Evolutionary conservation across 2,113 vertebrate genomes (phyloP), one percentile per base, ranked within the genome.

Genomic region (Callithrix jacchus): DNA sequence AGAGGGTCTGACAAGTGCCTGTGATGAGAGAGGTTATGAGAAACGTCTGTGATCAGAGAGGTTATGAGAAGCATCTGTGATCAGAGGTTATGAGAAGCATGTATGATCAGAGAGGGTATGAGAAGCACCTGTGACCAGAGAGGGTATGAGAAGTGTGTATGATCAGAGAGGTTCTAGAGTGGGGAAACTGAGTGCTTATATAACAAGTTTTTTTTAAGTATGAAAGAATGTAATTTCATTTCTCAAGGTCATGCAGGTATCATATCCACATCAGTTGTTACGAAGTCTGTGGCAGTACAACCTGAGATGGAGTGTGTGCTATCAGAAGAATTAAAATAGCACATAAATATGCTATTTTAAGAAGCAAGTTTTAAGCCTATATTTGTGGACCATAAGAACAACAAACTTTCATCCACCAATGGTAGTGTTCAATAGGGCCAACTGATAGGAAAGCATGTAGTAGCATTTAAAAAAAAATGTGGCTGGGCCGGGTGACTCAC

Each of bases 11-110:
- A 61, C 25, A 61, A 61, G 10, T 1, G 23, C 0, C 1, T 61
- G 9, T 4, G 58, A 27, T 61, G 0, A 27, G 58, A 56, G 20
- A 58, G 56, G 56, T 23, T 58, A 23, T 56, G 56, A 56, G 56
- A 56, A 25, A 21, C 20, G 0, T 0, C 0, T 23, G 5, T 0
- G 54, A 21, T 56, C 16, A 8, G 54, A 56, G 20, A 58, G 56
- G 20, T 8, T 23, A 23, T 58, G 56, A 58, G 56, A 58, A 25
- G 23, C 8, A 3, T 3, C 0, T 58, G 9, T 3, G 56, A 25
- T 25, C 1, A 25, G 30, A 68, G 10, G 25, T 10, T 61, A 11
- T 77, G 20, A 66, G 30, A 66, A 35, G 4, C 5, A 4, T 27
- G 9, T 61, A 64, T 5, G 25, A 61, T 64, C 42, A 30, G 73